Percentiles rank a stretch among this genome's conserved stretches.
Evolutionary conservation across 2,888 invertebrate species (phyloP).

Genomic region (Oscheius myriophilus): DNA sequence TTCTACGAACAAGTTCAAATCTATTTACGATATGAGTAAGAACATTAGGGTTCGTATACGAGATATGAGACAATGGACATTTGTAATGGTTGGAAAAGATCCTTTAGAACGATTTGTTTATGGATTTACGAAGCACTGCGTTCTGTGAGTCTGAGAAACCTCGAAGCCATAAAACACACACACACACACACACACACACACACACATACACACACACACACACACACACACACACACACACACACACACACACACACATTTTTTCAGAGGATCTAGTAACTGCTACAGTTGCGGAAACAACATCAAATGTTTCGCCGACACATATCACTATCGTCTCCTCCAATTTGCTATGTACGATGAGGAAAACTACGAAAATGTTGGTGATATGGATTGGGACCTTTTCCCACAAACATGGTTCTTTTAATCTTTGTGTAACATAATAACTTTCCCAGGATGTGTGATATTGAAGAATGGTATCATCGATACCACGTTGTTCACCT

Average conservation of each 20-base stretch:
- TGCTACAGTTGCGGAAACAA: constrained; percentile 17
- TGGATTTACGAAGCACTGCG: constrained; percentile 20
- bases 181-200: neutral
- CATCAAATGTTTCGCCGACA: constrained; percentile 10
- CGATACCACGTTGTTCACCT: neutral
- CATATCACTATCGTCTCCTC: constrained; percentile 9
- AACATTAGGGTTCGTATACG: constrained; percentile 15
- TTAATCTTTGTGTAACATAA: neutral
- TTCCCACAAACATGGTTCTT: constrained; percentile 22
- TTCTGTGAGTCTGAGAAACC: neutral
- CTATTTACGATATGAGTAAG: constrained; percentile 15
- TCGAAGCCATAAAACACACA: no score
- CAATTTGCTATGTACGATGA: constrained; percentile 25
- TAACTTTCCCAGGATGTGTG: constrained; percentile 12
- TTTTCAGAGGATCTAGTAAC: neutral
- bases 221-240: neutral
- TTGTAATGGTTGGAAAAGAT: constrained; percentile 8
- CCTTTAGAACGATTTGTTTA: constrained; percentile 13
- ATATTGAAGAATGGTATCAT: constrained; percentile 15
- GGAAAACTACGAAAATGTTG: constrained; percentile 15
- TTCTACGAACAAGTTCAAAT: constrained; percentile 21
- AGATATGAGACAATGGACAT: constrained; percentile 15
- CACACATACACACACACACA: neutral
- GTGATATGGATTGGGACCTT: constrained; percentile 25
- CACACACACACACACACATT: neutral